A percentile compares a stretch with the other conserved stretches of the same genome.
phyloP scores from a whole-genome alignment of 2,797 vertebrate species.

The Danio kyathit region DNA sequence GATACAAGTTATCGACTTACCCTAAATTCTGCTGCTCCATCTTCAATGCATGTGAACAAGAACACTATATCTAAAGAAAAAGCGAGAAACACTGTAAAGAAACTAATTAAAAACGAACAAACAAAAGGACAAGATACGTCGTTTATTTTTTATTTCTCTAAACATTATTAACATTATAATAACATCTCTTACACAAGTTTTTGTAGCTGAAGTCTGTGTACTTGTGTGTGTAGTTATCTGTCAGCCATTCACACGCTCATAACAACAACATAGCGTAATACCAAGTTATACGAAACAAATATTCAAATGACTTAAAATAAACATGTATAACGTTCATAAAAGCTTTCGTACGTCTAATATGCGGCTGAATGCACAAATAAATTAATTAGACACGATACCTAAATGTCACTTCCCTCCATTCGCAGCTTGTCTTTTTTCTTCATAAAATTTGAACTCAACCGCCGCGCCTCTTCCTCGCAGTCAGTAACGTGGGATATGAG shows the following conservation, averaged over 20 bases:
- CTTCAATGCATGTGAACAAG: background rate
- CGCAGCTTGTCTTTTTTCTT: background rate
- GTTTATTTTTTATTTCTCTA: background rate
- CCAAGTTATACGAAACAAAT: background rate
- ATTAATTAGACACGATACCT: conserved; percentile 17
- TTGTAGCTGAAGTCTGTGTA: background rate
- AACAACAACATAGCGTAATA: background rate
- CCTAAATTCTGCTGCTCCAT: conserved; percentile 34
- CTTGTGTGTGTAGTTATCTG: background rate
- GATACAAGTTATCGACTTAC: conserved; percentile 1
- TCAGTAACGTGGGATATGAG: background rate
- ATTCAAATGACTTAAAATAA: background rate
- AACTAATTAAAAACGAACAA: background rate
- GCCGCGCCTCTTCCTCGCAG: conserved; percentile 10
- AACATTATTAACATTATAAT: background rate
- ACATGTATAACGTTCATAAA: background rate
- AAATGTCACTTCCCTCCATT: conserved; percentile 18
- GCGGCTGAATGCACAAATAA: background rate
- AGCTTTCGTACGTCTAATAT: background rate
- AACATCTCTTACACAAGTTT: background rate
- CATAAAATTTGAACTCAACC: conserved; percentile 38
- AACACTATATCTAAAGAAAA: background rate
- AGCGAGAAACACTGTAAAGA: background rate
- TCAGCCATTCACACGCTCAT: background rate
- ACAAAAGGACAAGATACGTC: background rate